Percentiles rank a stretch among this genome's conserved stretches.
These are phyloP conservation scores for Ochotona curzoniae DNA, from an alignment of 2,113 vertebrate species.

Conservation along the genomic window DNA sequence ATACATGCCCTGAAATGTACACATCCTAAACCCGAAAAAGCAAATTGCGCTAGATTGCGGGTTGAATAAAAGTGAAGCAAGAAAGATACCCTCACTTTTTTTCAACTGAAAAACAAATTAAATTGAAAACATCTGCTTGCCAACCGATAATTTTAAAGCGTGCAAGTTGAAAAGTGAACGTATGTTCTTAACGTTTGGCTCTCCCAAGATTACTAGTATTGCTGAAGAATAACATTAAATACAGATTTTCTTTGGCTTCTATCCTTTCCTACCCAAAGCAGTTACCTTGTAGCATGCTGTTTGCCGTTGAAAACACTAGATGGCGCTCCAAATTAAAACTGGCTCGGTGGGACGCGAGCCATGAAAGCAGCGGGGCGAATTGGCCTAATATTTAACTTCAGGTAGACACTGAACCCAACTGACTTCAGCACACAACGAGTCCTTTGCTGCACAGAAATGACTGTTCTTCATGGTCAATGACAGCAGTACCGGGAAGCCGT, in stretches of 20 bases:
- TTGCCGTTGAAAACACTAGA: not conserved
- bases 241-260: not conserved
- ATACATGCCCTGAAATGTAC: not conserved
- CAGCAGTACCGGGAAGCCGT: not conserved
- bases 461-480: not conserved
- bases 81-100: fast-evolving
- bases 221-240: not conserved
- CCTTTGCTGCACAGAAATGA: not conserved
- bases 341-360: fast-evolving
- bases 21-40: not conserved
- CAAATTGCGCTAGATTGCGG: too few relatives aligned
- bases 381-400: not conserved
- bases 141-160: not conserved
- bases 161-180: not conserved
- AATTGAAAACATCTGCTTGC: not conserved
- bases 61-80: not conserved
- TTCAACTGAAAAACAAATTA: not conserved
- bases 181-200: not conserved
- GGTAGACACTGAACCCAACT: not conserved
- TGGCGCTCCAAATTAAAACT: not conserved
- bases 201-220: not conserved
- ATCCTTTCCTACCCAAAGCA: not conserved
- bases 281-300: not conserved
- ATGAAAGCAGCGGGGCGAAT: fast-evolving
- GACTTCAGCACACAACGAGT: not conserved